A percentile compares a stretch with the other conserved stretches of the same genome.
These are phyloP conservation scores for Girardinichthys multiradiatus DNA, from an alignment of 2,113 vertebrate species.

Conservation along the genomic window DNA sequence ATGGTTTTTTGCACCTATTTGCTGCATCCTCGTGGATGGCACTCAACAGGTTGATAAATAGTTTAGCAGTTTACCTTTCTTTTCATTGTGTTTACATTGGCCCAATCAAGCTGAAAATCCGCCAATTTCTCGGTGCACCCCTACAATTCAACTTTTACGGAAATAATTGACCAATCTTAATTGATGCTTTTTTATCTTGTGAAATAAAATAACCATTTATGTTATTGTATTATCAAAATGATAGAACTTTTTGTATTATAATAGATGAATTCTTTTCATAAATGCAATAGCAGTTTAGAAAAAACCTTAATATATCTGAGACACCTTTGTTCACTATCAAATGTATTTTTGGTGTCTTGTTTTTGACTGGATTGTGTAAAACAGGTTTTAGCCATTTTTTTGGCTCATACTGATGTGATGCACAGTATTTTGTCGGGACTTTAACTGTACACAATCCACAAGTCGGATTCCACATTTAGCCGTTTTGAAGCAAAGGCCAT, in stretches of 20 bases:
- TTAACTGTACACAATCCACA: neutral
- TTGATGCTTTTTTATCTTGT: neutral
- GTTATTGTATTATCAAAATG: neutral
- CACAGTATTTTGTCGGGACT: neutral
- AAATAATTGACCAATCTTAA: neutral
- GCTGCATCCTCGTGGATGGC: neutral
- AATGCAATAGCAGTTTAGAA: neutral
- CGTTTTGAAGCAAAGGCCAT: conserved; percentile 4
- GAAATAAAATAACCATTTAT: neutral
- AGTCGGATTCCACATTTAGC: conserved; percentile 30
- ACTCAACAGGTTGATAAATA: neutral
- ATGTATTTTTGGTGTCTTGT: neutral
- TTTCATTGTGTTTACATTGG: too few species aligned
- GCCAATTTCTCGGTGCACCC: neutral
- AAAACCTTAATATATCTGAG: too few species aligned
- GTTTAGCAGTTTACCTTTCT: neutral
- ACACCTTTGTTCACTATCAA: neutral
- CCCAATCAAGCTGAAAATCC: neutral
- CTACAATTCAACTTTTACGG: neutral
- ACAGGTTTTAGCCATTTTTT: neutral
- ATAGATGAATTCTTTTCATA: neutral
- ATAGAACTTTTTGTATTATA: neutral
- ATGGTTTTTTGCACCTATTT: neutral
- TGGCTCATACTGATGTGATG: too few species aligned
- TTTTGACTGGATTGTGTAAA: neutral